A percentile compares a stretch with the other conserved stretches of the same genome.
Conservation (phyloP, 2,888 invertebrate genomes). For the Ornithoptera alexandrae region DNA sequence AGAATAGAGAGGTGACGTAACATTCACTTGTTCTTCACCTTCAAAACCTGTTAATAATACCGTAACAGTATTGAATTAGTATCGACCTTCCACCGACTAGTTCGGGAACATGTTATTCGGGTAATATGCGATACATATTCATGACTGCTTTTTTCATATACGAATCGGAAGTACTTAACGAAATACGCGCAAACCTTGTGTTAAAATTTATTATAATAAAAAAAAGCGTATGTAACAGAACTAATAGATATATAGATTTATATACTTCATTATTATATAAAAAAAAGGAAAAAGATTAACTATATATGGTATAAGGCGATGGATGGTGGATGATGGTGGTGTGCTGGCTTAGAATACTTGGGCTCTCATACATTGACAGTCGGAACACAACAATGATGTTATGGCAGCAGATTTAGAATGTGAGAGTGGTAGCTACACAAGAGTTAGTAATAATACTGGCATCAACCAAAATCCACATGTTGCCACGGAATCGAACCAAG, state of each 20-base stretch:
- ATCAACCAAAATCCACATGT: too few relatives aligned
- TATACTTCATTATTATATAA: too few relatives aligned
- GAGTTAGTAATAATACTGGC: too few relatives aligned
- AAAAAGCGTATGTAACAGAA: not conserved
- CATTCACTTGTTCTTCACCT: not conserved
- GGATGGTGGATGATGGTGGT: too few relatives aligned
- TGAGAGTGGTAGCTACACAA: too few relatives aligned
- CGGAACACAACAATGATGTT: too few relatives aligned
- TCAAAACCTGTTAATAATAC: conserved; percentile 1
- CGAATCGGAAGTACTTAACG: not conserved
- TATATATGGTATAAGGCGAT: too few relatives aligned
- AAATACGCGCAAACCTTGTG: not conserved
- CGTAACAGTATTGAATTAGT: conserved; percentile 1
- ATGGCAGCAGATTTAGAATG: too few relatives aligned
- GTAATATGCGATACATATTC: not conserved
- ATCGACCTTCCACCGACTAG: not conserved
- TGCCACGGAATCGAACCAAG: too few relatives aligned
- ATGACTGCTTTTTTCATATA: not conserved
- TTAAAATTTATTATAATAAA: not conserved
- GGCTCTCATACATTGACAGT: too few relatives aligned
- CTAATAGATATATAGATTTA: not conserved
- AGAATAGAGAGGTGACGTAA: not conserved
- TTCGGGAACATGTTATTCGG: not conserved
- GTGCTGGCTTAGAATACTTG: too few relatives aligned
- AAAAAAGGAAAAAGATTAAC: too few relatives aligned